Evolutionary conservation across 2,888 invertebrate species (phyloP).

Genomic region (Ctena decussata): DNA sequence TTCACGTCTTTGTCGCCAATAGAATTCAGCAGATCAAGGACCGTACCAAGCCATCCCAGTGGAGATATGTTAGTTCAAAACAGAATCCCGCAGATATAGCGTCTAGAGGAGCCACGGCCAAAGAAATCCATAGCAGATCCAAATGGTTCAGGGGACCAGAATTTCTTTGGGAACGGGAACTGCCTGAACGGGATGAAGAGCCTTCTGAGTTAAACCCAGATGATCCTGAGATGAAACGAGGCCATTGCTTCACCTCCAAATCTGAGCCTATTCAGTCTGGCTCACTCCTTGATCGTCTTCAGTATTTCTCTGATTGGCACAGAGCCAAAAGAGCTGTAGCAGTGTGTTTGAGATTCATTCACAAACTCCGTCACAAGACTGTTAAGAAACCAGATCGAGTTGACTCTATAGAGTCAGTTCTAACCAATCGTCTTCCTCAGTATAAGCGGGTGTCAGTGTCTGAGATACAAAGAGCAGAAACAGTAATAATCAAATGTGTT

Average conservation of each 20-base stretch:
- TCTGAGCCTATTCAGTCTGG: not conserved
- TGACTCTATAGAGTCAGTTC: not conserved
- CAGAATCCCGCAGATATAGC: conserved; percentile 58
- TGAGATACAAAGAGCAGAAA: conserved; percentile 30
- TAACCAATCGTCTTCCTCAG: not conserved
- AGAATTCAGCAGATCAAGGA: conserved; percentile 47
- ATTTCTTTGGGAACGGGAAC: conserved; percentile 14
- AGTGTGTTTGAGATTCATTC: conserved; percentile 36
- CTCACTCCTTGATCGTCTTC: conserved; percentile 21
- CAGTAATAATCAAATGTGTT: not conserved
- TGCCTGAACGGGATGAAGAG: not conserved
- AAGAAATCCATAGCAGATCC: conserved; percentile 14
- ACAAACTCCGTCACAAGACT: conserved; percentile 3
- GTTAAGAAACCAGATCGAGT: too few relatives aligned
- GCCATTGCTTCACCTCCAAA: conserved; percentile 4
- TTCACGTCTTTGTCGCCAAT: conserved; percentile 57
- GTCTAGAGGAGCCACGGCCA: conserved; percentile 26
- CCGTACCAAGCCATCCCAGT: conserved; percentile 30
- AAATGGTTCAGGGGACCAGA: conserved; percentile 14
- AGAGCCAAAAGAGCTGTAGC: conserved; percentile 28
- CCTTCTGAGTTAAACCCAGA: not conserved
- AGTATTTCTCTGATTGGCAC: conserved; percentile 38
- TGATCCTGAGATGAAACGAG: conserved; percentile 40
- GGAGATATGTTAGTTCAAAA: conserved; percentile 51
- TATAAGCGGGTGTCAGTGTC: not conserved